Evolutionary conservation across 2,113 vertebrate species (phyloP), one percentile per base, ranked within the genome.

Genomic region (Tupaia tana): DNA sequence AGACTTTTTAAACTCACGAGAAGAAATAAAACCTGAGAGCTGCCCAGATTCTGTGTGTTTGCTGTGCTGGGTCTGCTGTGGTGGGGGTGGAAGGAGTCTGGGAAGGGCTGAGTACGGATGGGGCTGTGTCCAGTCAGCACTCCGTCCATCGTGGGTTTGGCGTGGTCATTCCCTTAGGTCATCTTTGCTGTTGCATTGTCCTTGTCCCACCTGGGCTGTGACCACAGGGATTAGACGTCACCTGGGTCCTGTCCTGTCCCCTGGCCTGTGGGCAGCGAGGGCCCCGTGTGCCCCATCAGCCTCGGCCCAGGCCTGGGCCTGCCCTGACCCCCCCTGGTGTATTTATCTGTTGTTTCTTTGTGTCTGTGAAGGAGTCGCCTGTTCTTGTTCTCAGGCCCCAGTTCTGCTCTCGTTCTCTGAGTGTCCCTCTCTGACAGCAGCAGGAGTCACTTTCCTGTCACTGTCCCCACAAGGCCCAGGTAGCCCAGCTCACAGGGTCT

Each of bases 11-110:
- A 89, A 19, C 43, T 43, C 43, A 59, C 75, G 52, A 63, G 74
- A 73, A 79, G 85, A 80, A 93, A 90, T 79, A 90, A 82, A 74
- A 84, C 54, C 24, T n/a, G 22, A 84, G 29, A 31, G 69, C 16
- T 64, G 82, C 29, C 52, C 66, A 61, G 52, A 79, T n/a, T 77
- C 31, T 24, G 8, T 69, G 27, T 70, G 69, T 43, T 43, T 71
- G 52, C 54, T 78, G 34, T 63, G 22, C 34, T 31, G 71, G 31
- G 43, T 43, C 43, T 43, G 52, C 24, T 3, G 1, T 43, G 43
- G 1, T 22, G 54, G 56, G 56, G 64, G 43, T 43, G 43, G 43
- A 43, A 43, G 43, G 43, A 43, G 43, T 43, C 52, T 3, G 10
- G 43, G 43, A 43, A 5, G 43, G 43, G 43, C 43, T 43, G 43